Percentiles rank a stretch among this genome's conserved stretches.
Conservation (phyloP, 1,140 invertebrate genomes). For the Caenorhabditis inopinata region DNA sequence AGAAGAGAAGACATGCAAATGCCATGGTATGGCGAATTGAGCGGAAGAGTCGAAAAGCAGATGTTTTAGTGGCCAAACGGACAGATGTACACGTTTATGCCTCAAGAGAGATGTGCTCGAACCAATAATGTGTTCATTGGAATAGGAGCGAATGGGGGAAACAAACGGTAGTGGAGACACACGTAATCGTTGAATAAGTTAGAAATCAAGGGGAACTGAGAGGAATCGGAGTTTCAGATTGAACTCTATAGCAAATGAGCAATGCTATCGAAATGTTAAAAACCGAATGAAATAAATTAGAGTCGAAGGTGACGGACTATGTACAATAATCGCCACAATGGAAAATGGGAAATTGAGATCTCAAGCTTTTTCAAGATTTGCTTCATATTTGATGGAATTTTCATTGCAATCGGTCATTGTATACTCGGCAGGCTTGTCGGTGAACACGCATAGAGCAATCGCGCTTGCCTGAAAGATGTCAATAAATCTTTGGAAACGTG, state of each 20-base stretch:
- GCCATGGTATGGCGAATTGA: conserved; percentile 19
- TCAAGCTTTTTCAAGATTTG: not conserved
- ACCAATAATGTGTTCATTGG: conserved; percentile 29
- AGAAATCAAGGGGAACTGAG: not conserved
- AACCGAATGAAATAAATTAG: too few species aligned
- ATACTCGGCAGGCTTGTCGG: conserved; percentile 38
- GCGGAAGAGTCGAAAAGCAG: conserved; percentile 11
- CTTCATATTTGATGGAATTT: conserved; percentile 8
- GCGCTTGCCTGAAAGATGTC: conserved; percentile 18
- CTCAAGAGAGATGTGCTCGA: conserved; percentile 30
- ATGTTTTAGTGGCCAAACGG: conserved; percentile 29
- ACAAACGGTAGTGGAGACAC: not conserved
- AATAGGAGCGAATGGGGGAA: not conserved
- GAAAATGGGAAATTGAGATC: too few species aligned
- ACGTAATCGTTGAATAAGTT: conserved; percentile 10
- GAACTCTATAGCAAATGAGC: too few species aligned
- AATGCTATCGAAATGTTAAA: too few species aligned
- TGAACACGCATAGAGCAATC: conserved; percentile 3
- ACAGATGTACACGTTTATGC: conserved; percentile 24
- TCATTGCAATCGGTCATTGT: conserved; percentile 17
- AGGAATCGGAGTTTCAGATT: too few species aligned
- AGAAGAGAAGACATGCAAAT: conserved; percentile 23
- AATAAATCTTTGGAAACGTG: not conserved
- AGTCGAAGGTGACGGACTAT: too few species aligned
- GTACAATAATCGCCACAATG: too few species aligned